Conservation (phyloP, 2,797 vertebrate genomes). For the Mustela erminea region DNA sequence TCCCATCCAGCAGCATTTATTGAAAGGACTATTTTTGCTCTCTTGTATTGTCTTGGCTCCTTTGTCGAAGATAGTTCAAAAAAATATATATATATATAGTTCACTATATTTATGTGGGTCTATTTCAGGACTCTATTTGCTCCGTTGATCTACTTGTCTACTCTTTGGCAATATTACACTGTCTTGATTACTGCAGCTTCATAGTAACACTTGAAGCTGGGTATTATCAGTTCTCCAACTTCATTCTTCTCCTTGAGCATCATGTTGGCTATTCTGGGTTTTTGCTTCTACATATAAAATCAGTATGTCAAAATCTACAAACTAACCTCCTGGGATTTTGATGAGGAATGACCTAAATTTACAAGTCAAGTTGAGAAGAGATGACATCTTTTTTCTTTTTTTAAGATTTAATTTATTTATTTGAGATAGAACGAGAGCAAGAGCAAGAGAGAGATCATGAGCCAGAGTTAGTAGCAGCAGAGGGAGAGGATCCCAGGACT, state of each 20-base stretch:
- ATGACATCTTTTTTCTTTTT: background rate
- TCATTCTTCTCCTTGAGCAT: background rate
- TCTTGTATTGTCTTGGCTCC: background rate
- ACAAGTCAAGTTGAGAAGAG: background rate
- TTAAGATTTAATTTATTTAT: no score
- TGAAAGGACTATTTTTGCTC: background rate
- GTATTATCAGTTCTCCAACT: background rate
- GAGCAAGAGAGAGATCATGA: no score
- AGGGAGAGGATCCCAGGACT: no score
- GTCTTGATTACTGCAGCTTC: background rate
- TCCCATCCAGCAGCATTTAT: background rate
- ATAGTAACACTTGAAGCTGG: background rate
- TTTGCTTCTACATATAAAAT: background rate
- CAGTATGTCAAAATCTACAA: background rate
- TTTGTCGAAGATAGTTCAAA: background rate
- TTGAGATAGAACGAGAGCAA: no score
- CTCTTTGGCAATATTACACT: background rate
- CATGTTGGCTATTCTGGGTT: background rate
- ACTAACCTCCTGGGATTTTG: background rate
- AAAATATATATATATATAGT: background rate
- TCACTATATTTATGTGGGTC: background rate
- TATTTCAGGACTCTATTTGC: background rate
- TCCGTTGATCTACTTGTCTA: background rate
- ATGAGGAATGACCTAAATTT: background rate
- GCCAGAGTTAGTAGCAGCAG: no score